Conservation (phyloP, 2,888 invertebrate genomes). For the Epinotia bilunana region DNA sequence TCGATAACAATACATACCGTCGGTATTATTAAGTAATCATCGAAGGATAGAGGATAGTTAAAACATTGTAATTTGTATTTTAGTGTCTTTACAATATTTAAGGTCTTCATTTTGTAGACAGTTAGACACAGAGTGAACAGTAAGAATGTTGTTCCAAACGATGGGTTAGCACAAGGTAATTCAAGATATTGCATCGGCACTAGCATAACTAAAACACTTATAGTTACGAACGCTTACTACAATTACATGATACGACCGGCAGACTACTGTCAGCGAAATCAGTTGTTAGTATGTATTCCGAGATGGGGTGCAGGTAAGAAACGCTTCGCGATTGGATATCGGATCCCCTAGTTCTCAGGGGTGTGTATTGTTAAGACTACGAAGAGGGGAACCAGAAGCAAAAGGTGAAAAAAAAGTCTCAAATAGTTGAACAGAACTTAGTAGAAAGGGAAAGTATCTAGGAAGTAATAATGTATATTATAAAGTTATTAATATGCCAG, state of each 20-base stretch:
- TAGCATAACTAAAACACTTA: slow-evolving; percentile 24
- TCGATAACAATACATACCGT: slow-evolving; percentile 55
- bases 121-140: slow-evolving; percentile 54
- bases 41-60: slow-evolving; percentile 58
- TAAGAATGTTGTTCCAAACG: slow-evolving; percentile 56
- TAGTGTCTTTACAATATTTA: slow-evolving; percentile 54
- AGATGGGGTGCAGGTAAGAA: slow-evolving; percentile 68
- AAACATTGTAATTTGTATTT: slow-evolving; percentile 58
- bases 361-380: slow-evolving; percentile 32
- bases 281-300: slow-evolving; percentile 14
- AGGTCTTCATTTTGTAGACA: slow-evolving; percentile 58
- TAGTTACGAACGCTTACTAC: slow-evolving; percentile 1
- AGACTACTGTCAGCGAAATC: slow-evolving; percentile 11
- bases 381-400: slow-evolving; percentile 18
- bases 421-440: neutral
- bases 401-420: neutral
- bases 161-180: slow-evolving; percentile 47
- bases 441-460: neutral
- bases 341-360: slow-evolving; percentile 28
- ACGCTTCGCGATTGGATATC: slow-evolving; percentile 53
- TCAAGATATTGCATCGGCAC: slow-evolving; percentile 38
- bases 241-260: slow-evolving; percentile 26
- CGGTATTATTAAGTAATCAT: slow-evolving; percentile 52
- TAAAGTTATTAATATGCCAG: too few relatives aligned
- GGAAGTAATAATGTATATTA: neutral